Conservation (phyloP, 2,888 invertebrate genomes). For the Euzetes globulus region DNA sequence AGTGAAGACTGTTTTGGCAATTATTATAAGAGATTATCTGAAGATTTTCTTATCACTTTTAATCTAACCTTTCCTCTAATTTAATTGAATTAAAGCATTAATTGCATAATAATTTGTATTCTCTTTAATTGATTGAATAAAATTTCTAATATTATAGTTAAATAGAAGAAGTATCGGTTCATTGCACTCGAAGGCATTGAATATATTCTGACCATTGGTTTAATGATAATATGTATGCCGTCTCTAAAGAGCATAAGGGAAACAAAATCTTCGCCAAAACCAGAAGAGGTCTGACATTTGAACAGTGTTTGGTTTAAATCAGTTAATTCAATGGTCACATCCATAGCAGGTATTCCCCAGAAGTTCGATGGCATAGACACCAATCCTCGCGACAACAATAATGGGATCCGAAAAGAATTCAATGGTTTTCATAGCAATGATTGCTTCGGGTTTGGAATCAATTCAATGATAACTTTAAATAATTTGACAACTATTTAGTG, state of each 20-base stretch:
- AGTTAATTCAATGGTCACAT: neutral
- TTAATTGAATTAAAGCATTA: too few species aligned
- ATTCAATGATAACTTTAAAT: neutral
- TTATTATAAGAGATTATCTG: too few species aligned
- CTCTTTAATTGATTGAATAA: too few species aligned
- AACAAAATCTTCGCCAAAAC: conserved; percentile 82
- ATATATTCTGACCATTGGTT: neutral
- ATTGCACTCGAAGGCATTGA: neutral
- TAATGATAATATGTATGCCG: conserved; percentile 64
- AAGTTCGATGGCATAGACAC: conserved; percentile 67
- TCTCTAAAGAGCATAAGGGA: conserved; percentile 65
- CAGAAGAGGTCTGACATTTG: conserved; percentile 58
- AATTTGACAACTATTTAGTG: conserved; percentile 47
- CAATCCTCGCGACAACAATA: conserved; percentile 53
- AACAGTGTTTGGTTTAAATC: conserved; percentile 30
- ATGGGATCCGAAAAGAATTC: neutral
- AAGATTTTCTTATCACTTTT: too few species aligned
- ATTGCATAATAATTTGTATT: too few species aligned
- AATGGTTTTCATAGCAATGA: neutral
- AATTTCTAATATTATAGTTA: neutral
- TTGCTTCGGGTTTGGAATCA: neutral
- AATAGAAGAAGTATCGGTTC: neutral
- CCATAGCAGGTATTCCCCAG: conserved; percentile 61
- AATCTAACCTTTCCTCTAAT: too few species aligned
- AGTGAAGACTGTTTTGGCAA: too few species aligned